These are phyloP conservation scores for Tipula vernalis DNA, from an alignment of 2,888 invertebrate genomes.

Conservation along the genomic window DNA sequence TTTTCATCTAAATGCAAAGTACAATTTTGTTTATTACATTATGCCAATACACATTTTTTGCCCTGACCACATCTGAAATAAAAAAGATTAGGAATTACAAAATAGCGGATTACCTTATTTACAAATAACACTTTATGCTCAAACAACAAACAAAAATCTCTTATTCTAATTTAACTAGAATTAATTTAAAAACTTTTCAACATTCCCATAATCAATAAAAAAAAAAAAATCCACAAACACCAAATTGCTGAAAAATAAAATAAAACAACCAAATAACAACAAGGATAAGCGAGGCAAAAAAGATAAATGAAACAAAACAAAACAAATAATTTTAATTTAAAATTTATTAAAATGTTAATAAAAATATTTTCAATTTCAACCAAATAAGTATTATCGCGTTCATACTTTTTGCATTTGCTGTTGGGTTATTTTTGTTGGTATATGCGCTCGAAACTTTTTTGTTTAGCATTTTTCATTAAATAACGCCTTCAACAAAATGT, in stretches of 20 bases:
- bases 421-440: background rate
- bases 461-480: background rate
- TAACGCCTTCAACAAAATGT: background rate
- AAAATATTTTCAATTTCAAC: background rate
- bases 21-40: too few species aligned
- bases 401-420: background rate
- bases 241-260: background rate
- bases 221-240: background rate
- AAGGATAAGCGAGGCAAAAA: background rate
- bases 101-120: background rate
- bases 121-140: background rate
- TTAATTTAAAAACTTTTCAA: background rate
- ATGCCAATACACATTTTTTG: too few species aligned
- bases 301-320: background rate
- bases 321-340: background rate
- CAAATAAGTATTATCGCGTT: background rate
- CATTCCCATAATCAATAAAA: background rate
- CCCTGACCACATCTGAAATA: background rate
- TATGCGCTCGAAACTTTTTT: background rate
- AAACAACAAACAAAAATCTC: background rate
- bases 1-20: too few species aligned
- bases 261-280: background rate
- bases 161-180: background rate
- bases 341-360: constrained; percentile 4
- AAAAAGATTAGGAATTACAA: background rate